These are phyloP conservation scores for Oncorhynchus masou DNA, from an alignment of 2,113 vertebrate species.

Conservation along the genomic window DNA sequence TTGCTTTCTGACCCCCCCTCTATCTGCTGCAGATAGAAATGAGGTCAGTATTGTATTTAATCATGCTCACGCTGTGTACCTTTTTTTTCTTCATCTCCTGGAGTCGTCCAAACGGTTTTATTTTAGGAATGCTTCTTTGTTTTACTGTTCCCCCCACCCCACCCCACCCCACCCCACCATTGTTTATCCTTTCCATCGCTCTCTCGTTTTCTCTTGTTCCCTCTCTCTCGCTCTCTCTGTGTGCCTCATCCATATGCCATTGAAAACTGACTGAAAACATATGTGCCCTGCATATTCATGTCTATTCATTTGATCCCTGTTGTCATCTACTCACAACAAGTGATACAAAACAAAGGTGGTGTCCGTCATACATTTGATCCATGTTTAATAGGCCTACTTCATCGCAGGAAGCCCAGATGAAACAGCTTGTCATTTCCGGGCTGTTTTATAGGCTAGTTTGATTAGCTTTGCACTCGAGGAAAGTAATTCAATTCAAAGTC, in stretches of 20 bases:
- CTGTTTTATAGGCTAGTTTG: background rate
- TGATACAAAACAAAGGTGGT: constrained; percentile 28
- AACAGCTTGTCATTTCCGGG: background rate
- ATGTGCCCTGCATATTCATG: constrained; percentile 39
- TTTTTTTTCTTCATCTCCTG: constrained; percentile 6
- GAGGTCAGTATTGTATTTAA: constrained; percentile 46
- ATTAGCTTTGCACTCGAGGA: too few species aligned
- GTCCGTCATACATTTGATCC: constrained; percentile 5
- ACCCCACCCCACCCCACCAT: too few species aligned
- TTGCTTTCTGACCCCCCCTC: constrained; percentile 4
- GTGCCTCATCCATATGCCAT: constrained; percentile 13
- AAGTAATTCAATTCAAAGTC: too few species aligned
- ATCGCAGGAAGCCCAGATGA: too few species aligned
- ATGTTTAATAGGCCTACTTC: background rate
- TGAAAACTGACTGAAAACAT: constrained; percentile 52
- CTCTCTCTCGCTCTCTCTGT: background rate
- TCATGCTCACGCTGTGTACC: constrained; percentile 12
- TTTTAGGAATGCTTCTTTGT: constrained; percentile 32
- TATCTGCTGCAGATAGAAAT: constrained; percentile 31
- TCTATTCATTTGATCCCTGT: constrained; percentile 24
- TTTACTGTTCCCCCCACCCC: constrained; percentile 23
- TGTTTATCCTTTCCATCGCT: background rate
- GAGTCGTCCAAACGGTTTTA: constrained; percentile 31
- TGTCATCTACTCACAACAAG: constrained; percentile 30
- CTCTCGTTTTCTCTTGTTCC: constrained; percentile 25